A percentile compares a stretch with the other conserved stretches of the same genome.
These are phyloP conservation scores for Hemicordylus capensis DNA, from an alignment of 2,113 vertebrate genomes.

Conservation along the genomic window DNA sequence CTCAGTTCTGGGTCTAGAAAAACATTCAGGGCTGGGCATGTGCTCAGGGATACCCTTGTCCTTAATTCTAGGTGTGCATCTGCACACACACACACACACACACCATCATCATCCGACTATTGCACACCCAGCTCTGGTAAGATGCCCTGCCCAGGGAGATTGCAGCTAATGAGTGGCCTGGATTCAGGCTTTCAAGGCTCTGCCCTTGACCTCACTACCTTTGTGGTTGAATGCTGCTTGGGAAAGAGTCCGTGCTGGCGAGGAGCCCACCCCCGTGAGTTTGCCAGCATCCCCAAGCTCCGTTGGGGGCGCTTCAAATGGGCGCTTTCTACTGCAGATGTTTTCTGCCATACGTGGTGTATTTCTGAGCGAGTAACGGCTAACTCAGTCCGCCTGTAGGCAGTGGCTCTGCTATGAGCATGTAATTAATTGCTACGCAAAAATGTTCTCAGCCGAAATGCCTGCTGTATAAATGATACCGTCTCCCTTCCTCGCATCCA, in stretches of 20 bases:
- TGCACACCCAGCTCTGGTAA: too few species aligned
- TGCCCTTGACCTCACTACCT: fast-evolving
- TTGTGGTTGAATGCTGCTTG: conserved; percentile 25
- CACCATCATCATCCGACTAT: too few species aligned
- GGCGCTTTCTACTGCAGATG: conserved; percentile 56
- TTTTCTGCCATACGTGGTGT: conserved; percentile 59
- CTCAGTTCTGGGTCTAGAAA: too few species aligned
- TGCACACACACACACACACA: too few species aligned
- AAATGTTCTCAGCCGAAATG: conserved; percentile 62
- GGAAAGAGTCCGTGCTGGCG: conserved; percentile 5
- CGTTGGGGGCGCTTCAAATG: conserved; percentile 38
- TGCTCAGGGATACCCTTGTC: too few species aligned
- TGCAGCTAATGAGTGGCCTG: not conserved
- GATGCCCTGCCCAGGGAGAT: too few species aligned
- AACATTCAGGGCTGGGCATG: too few species aligned
- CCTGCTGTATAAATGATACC: conserved; percentile 62
- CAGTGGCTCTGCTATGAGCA: conserved; percentile 62
- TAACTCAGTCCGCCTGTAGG: conserved; percentile 66
- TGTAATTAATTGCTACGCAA: conserved; percentile 72
- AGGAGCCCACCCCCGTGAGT: fast-evolving
- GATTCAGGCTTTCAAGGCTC: not conserved
- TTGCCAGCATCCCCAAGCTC: conserved; percentile 16
- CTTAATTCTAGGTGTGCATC: too few species aligned
- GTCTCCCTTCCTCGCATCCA: conserved; percentile 9
- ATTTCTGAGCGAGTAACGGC: conserved; percentile 68